A percentile compares a stretch with the other conserved stretches of the same genome.
These are phyloP conservation scores for Phoeniculus purpureus DNA, from an alignment of 2,797 vertebrate species.

Conservation along the genomic window DNA sequence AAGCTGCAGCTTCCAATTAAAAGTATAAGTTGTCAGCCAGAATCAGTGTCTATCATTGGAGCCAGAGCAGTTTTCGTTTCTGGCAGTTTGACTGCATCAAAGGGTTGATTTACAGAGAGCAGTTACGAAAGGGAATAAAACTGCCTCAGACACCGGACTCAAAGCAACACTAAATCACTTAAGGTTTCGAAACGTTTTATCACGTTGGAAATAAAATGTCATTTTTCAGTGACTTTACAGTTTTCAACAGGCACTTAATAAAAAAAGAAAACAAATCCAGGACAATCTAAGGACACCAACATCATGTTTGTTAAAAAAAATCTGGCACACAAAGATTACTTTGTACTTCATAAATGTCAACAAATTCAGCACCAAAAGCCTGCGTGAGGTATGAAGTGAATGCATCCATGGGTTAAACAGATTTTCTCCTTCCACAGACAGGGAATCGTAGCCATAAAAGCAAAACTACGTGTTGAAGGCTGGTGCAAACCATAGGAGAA, in stretches of 20 bases:
- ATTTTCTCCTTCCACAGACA: neutral
- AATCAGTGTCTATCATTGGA: conserved; percentile 75
- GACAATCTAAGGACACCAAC: neutral
- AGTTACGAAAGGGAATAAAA: conserved; percentile 16
- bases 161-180: conserved; percentile 4
- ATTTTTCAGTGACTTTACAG: neutral
- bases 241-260: neutral
- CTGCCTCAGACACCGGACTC: neutral
- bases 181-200: neutral
- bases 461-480: neutral
- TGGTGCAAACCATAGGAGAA: neutral
- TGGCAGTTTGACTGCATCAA: conserved; percentile 60
- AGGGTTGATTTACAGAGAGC: conserved; percentile 55
- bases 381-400: neutral
- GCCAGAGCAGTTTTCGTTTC: conserved; percentile 66
- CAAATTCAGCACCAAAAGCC: neutral
- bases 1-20: conserved; percentile 75
- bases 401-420: neutral
- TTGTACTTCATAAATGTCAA: neutral
- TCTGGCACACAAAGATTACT: neutral
- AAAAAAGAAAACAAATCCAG: neutral
- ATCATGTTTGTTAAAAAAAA: neutral
- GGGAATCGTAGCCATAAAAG: neutral
- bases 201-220: conserved; percentile 8
- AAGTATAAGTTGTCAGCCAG: conserved; percentile 75